Evolutionary conservation across 1,140 invertebrate genomes (phyloP), one percentile per base, ranked within the genome.

Genomic region (Cecropterus lyciades): DNA sequence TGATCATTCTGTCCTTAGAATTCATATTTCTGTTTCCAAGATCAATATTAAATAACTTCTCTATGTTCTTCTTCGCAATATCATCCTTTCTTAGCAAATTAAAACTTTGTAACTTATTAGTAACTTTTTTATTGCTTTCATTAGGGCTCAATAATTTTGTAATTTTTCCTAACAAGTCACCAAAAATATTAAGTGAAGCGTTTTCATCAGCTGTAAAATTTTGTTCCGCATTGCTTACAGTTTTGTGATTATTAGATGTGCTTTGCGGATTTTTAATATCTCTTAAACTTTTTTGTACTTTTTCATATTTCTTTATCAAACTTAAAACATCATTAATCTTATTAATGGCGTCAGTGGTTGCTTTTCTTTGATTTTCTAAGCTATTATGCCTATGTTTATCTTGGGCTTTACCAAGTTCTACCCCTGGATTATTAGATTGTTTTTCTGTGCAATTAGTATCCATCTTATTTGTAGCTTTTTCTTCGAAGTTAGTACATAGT

Each of bases 1-100:
- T 69, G 17, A 89, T 68, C 24, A 91, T 24, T 75, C 81, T 87
- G 65, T 91, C 89, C 72, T 87, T 88, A 42, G 51, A 13, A n/a
- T 78, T 77, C 15, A 89, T 53, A 46, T 73, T 78, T 40, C 73
- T 63, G 55, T 77, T 74, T 40, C 27, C 68, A 49, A 80, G 17
- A 68, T 86, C 65, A 27, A 80, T 70, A 10, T 75, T 72, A 45
- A 72, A 75, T 10, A 77, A 70, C 13, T 72, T 56, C 65, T 79
- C 69, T 9, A 83, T 30, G 43, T 75, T 70, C 43, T 74, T 69
- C 45, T 69, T 77, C 5, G 76, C n/a, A 53, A 70, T 59, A 0
- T 77, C 51, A 17, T 73, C 56, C 37, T 71, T 65, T 10, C 16
- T 27, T 17, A 84, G 75, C 8, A 84, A 57, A 55, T 84, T 80